phyloP scores from a whole-genome alignment of 2,797 vertebrate genomes.

The Rhyacichthys aspro region DNA sequence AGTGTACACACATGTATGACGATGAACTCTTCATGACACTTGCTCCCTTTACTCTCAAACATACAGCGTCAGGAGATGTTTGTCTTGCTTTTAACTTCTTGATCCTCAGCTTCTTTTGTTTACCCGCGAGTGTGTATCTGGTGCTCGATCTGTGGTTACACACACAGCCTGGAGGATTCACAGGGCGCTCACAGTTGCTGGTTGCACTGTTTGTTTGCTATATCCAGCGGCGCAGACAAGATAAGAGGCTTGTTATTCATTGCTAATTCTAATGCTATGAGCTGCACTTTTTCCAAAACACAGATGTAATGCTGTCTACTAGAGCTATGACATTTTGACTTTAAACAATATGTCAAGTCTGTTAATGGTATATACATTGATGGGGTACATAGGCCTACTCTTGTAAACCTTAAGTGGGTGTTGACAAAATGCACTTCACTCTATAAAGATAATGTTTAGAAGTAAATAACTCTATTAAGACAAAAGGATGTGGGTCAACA shows the following conservation, averaged over 20 bases:
- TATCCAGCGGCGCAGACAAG: constrained; percentile 23
- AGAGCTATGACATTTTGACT: too few relatives aligned
- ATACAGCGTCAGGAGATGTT: constrained; percentile 36
- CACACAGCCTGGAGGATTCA: constrained; percentile 29
- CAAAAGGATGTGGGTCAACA: too few relatives aligned
- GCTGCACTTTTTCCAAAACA: not conserved
- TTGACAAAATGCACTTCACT: too few relatives aligned
- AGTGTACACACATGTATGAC: not conserved
- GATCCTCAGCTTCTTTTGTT: constrained; percentile 43
- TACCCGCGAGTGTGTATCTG: constrained; percentile 40
- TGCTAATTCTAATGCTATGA: constrained; percentile 2
- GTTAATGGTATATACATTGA: too few relatives aligned
- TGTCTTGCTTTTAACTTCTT: constrained; percentile 47
- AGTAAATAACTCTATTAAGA: too few relatives aligned
- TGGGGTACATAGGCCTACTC: too few relatives aligned
- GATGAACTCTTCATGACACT: constrained; percentile 50
- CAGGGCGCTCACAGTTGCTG: constrained; percentile 39
- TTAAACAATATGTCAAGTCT: too few relatives aligned
- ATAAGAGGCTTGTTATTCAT: constrained; percentile 21
- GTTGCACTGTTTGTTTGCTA: constrained; percentile 46
- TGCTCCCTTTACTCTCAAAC: constrained; percentile 38
- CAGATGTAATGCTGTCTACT: not conserved
- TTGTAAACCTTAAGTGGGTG: too few relatives aligned
- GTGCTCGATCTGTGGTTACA: constrained; percentile 37
- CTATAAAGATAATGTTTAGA: too few relatives aligned